Conservation (phyloP, 2,797 vertebrate genomes). For the Leucoraja ocellata region DNA sequence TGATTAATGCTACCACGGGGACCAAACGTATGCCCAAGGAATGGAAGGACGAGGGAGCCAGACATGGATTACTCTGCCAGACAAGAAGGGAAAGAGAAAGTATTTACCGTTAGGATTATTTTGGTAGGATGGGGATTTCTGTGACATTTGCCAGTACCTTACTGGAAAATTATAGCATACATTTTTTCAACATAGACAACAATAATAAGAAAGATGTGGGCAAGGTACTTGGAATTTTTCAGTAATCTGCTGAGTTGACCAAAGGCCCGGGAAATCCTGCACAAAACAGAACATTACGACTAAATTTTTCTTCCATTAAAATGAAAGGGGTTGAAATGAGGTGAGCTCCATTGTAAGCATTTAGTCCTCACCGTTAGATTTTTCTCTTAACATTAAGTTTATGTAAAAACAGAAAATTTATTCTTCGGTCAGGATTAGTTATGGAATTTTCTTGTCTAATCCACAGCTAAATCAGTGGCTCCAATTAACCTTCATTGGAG, state of each 20-base stretch:
- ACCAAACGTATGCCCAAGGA: too few relatives aligned
- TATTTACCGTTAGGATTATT: background rate
- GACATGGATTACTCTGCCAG: too few relatives aligned
- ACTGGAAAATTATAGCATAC: background rate
- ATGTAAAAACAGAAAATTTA: background rate
- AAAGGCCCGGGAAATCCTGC: background rate
- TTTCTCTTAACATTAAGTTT: background rate
- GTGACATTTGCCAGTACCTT: background rate
- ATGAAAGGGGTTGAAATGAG: background rate
- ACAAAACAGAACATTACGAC: background rate
- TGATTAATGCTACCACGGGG: too few relatives aligned
- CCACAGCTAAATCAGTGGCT: background rate
- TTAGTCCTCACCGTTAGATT: background rate
- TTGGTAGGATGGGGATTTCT: background rate
- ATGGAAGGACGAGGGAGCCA: too few relatives aligned
- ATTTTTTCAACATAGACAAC: background rate
- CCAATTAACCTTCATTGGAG: background rate
- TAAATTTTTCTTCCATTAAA: background rate
- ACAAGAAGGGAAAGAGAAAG: background rate
- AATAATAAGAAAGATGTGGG: background rate
- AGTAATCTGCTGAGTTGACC: background rate
- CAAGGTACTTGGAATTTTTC: background rate
- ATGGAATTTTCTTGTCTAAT: background rate
- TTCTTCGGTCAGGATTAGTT: background rate
- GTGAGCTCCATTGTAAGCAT: background rate